A percentile compares a stretch with the other conserved stretches of the same genome.
Conservation (phyloP, 2,113 vertebrate genomes). For the Triplophysa siluroides region DNA sequence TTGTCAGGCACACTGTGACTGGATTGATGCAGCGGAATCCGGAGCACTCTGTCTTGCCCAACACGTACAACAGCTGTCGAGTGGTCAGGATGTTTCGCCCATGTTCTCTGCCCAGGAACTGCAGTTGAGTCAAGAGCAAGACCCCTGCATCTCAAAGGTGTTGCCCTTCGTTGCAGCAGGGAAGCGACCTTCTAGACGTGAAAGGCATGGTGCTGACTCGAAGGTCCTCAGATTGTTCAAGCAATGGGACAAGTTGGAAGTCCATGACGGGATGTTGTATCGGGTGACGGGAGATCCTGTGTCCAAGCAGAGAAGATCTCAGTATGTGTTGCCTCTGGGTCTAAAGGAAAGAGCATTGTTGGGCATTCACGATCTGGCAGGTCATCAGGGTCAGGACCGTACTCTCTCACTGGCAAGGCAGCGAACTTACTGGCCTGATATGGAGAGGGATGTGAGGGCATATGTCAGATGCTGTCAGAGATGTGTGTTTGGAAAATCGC, state of each 20-base stretch:
- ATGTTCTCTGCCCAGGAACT: conserved; percentile 39
- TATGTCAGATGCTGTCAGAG: not conserved
- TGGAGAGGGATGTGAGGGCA: not conserved
- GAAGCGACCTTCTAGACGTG: conserved; percentile 7
- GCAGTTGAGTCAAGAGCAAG: not conserved
- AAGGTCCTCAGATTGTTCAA: conserved; percentile 27
- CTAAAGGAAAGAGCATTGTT: not conserved
- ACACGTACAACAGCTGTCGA: conserved; percentile 26
- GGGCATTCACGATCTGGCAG: too few relatives aligned
- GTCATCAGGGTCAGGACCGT: too few relatives aligned
- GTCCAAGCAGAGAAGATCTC: conserved; percentile 1
- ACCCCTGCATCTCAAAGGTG: conserved; percentile 18
- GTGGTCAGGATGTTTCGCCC: conserved; percentile 18
- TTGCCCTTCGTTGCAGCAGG: not conserved
- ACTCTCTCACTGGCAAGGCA: conserved; percentile 6
- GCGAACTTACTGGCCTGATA: conserved; percentile 7
- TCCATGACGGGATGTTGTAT: conserved; percentile 21
- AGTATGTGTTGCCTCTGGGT: not conserved
- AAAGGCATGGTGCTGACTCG: conserved; percentile 8
- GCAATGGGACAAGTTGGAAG: conserved; percentile 35
- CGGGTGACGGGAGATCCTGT: conserved; percentile 22
- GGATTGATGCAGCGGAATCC: conserved; percentile 17
- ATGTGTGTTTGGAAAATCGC: not conserved
- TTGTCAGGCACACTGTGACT: conserved; percentile 33
- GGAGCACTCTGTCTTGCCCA: conserved; percentile 26